Conservation (phyloP, 2,888 invertebrate species). For the Scelioninae gen. 1 region DNA sequence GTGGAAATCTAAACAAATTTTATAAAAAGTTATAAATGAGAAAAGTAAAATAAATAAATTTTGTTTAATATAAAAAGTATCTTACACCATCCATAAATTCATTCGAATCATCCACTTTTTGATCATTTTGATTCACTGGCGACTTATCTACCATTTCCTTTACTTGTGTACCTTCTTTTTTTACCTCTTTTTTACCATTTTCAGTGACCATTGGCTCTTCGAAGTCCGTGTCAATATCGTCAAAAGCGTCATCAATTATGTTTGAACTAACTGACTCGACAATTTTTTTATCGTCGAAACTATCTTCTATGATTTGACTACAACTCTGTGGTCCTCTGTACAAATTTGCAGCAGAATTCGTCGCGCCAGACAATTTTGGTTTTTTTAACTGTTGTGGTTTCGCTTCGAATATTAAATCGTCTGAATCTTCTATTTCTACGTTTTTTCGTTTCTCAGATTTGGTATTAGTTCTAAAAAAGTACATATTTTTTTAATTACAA, state of each 20-base stretch:
- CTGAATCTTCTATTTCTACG: constrained; percentile 45
- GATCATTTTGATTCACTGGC: constrained; percentile 12
- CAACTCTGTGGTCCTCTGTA: constrained; percentile 37
- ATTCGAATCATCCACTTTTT: constrained; percentile 62
- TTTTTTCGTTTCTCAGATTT: constrained; percentile 43
- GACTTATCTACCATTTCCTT: background rate
- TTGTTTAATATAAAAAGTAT: background rate
- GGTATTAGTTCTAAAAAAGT: constrained; percentile 23
- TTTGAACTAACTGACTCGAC: constrained; percentile 11
- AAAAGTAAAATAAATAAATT: background rate
- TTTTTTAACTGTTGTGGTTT: constrained; percentile 25
- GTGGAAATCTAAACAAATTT: constrained; percentile 39
- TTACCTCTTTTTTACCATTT: no score
- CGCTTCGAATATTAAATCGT: constrained; percentile 64
- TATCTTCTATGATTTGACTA: constrained; percentile 56
- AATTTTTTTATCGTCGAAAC: constrained; percentile 17
- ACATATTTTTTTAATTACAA: no score
- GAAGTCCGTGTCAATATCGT: constrained; percentile 27
- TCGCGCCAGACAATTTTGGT: constrained; percentile 15
- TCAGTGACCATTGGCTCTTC: constrained; percentile 27
- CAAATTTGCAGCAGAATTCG: background rate
- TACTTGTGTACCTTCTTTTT: constrained; percentile 2
- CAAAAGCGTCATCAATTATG: constrained; percentile 9
- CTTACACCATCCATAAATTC: constrained; percentile 75
- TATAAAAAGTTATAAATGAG: background rate